Base-by-base conservation (phyloP, 1,140 invertebrate genomes). In the Scaptomyza montana region DNA sequence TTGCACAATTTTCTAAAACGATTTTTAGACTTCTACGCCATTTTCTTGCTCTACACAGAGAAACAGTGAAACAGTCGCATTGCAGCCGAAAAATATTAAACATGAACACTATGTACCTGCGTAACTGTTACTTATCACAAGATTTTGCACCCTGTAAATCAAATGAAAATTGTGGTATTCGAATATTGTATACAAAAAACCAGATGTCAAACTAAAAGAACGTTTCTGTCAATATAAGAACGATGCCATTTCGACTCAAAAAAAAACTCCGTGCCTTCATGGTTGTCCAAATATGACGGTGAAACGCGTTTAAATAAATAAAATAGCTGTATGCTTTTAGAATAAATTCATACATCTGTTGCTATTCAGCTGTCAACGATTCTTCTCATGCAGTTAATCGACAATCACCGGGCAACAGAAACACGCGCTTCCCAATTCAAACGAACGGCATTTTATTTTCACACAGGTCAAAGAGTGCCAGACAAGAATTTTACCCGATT, bases 361-460 rank as follows among this genome's bases (percentile, higher is more conserved):
- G 30, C 30, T 12, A 50, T 49, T 61, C 19, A 25, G 2, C 28
- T 30, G 43, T 36, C 21, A n/a, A 45, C 28, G 9, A 45, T 4
- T 33, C 3, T 8, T 5, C n/a, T 1, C 12, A 43, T 12, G 12
- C 12, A n/a, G 30, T 16, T 19, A n/a, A 64, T 66, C 59, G 63
- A 13, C 61, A 77, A 67, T 80, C 80, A 39, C 39, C 28, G 6
- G 10, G 30, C 7, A 21, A 49, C 67, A 36, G 12, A 54, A 8
- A 45, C 62, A 63, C 71, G 68, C 78, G 78, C 82, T 81, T 86
- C 64, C 47, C 45, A 82, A 86, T 87, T 87, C 62, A 89, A 87
- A 87, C 68, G 49, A 87, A 87, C 82, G 82, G 82, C 82, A 87
- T 87, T 86, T 81, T 87, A 74, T 87, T 87, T 73, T 86, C 76